phyloP scores from a whole-genome alignment of 2,888 invertebrate species.

The Argynnis bischoffii region DNA sequence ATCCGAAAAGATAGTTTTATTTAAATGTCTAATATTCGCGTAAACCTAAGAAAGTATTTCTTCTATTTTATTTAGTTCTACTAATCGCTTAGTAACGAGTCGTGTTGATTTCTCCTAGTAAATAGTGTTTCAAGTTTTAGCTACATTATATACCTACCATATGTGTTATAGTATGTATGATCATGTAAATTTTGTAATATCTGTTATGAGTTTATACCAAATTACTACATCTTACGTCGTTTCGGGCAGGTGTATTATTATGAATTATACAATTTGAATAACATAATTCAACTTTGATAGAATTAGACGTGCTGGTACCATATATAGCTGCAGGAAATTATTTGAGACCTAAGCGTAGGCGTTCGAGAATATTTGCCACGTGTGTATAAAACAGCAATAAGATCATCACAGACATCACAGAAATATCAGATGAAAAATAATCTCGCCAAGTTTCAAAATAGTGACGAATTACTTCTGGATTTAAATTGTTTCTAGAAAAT shows the following conservation, averaged over 20 bases:
- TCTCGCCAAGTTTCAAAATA: constrained; percentile 42
- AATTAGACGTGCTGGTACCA: constrained; percentile 12
- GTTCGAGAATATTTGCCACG: constrained; percentile 25
- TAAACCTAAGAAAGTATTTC: no score
- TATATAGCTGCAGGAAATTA: constrained; percentile 28
- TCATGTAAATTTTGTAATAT: no score
- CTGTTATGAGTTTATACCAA: no score
- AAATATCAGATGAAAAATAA: constrained; percentile 30
- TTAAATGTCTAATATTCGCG: no score
- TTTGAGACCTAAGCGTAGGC: constrained; percentile 31
- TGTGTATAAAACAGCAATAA: constrained; percentile 24
- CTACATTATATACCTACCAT: no score
- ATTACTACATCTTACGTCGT: neutral
- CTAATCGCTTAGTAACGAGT: no score
- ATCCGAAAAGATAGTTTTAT: no score
- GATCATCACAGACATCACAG: constrained; percentile 14
- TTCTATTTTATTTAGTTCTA: no score
- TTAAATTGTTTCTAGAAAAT: constrained; percentile 57
- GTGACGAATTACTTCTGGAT: constrained; percentile 41
- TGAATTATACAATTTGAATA: constrained; percentile 4
- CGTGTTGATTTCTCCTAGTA: no score
- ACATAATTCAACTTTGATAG: constrained; percentile 23
- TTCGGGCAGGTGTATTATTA: neutral
- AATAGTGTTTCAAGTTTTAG: no score
- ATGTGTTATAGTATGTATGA: no score